Evolutionary conservation across 2,888 invertebrate species (phyloP).

Genomic region (Rutpela maculata): DNA sequence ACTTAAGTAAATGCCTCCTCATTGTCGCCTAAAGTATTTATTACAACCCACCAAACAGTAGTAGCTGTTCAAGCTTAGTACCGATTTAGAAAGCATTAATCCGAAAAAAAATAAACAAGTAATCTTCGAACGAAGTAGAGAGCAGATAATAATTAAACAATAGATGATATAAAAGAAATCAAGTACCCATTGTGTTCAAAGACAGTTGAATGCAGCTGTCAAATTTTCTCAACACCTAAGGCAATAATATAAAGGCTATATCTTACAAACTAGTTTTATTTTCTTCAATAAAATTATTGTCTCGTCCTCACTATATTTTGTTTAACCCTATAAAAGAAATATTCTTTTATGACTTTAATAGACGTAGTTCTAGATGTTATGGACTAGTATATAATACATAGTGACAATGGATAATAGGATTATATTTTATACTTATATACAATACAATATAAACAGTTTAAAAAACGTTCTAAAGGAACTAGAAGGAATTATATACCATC

Average conservation of each 20-base stretch:
- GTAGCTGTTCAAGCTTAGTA: background rate
- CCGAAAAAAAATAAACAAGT: slow-evolving; percentile 23
- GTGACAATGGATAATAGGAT: slow-evolving; percentile 22
- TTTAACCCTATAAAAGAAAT: slow-evolving; percentile 26
- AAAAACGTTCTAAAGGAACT: slow-evolving; percentile 5
- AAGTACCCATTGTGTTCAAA: slow-evolving; percentile 28
- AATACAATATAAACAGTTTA: slow-evolving; percentile 23
- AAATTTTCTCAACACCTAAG: slow-evolving; percentile 26
- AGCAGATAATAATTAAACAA: slow-evolving; percentile 32
- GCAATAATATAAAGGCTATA: slow-evolving; percentile 6
- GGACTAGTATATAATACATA: slow-evolving; percentile 1
- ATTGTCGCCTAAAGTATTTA: too few species aligned
- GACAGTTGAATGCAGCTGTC: slow-evolving; percentile 42
- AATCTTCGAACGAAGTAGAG: background rate
- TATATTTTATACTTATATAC: slow-evolving; percentile 24
- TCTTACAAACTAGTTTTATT: slow-evolving; percentile 3
- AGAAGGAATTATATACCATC: slow-evolving; percentile 6
- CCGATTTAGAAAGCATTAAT: slow-evolving; percentile 22
- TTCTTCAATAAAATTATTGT: slow-evolving; percentile 14
- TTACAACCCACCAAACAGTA: too few species aligned
- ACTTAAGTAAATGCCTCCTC: too few species aligned
- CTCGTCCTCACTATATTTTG: slow-evolving; percentile 13
- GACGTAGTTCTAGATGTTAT: background rate
- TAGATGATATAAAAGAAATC: slow-evolving; percentile 25
- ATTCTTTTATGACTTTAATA: background rate